These are phyloP conservation scores for Leuciscus waleckii DNA, from an alignment of 2,797 vertebrate species.

Conservation along the genomic window DNA sequence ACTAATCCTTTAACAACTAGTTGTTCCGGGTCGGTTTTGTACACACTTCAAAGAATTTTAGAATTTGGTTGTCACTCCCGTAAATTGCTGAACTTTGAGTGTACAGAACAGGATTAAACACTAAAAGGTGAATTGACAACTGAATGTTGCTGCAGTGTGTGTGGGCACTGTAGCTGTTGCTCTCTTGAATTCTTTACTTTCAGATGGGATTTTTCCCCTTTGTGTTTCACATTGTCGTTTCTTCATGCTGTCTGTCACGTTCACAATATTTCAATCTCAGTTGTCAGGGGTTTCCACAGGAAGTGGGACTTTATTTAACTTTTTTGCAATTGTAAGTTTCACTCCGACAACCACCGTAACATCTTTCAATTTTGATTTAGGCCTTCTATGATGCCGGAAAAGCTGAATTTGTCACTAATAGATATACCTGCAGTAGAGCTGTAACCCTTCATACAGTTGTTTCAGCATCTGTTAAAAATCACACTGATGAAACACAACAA, in stretches of 20 bases:
- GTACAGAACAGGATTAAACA: background rate
- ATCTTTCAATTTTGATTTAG: background rate
- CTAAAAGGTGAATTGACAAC: background rate
- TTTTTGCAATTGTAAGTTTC: background rate
- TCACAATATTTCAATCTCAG: constrained; percentile 27
- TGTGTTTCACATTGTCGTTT: background rate
- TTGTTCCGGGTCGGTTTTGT: too few species aligned
- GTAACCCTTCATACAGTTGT: background rate
- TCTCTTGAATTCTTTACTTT: background rate
- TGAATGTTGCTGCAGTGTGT: background rate
- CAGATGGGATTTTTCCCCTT: background rate
- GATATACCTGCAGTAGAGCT: background rate
- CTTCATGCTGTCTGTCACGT: constrained; percentile 35
- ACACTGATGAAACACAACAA: background rate
- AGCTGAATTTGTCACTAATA: background rate
- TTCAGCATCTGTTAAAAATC: background rate
- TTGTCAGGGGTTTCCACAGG: constrained; percentile 43
- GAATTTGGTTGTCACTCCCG: background rate
- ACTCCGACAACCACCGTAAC: background rate
- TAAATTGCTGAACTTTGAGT: background rate
- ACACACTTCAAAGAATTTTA: too few species aligned
- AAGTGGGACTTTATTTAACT: constrained; percentile 21
- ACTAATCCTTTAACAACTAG: background rate
- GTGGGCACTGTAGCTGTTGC: background rate
- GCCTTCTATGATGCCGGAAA: background rate